These are phyloP conservation scores for Ditylenchus dipsaci DNA, from an alignment of 1,140 invertebrate genomes.

Conservation along the genomic window DNA sequence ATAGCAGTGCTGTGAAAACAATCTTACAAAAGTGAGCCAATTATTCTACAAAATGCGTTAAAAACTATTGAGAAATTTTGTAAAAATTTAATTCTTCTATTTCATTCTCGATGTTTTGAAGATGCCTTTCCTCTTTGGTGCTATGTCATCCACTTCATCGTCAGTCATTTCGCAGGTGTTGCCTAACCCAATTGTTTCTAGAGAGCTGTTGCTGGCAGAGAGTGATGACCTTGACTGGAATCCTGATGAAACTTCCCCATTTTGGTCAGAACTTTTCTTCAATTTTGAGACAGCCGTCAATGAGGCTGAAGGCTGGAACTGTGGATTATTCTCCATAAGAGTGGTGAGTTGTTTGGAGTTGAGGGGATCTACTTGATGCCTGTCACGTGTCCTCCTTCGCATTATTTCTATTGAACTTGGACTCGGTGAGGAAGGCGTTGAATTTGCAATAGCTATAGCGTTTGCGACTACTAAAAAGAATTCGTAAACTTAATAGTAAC, in stretches of 20 bases:
- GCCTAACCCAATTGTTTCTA: neutral
- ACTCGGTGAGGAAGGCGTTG: neutral
- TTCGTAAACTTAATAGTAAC: neutral
- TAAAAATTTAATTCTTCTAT: no score
- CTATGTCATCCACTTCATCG: neutral
- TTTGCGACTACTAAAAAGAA: neutral
- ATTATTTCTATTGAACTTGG: neutral
- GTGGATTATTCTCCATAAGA: neutral
- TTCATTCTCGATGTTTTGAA: no score
- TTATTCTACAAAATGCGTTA: no score
- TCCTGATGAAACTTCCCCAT: neutral
- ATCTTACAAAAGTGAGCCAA: no score
- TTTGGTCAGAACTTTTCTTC: neutral
- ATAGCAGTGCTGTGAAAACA: no score
- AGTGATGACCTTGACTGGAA: neutral
- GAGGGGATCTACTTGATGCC: neutral
- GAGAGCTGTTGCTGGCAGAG: conserved; percentile 1
- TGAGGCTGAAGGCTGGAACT: neutral
- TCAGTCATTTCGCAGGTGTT: neutral
- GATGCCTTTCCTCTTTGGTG: no score
- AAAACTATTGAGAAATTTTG: no score
- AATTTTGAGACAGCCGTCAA: neutral
- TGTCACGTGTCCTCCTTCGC: neutral
- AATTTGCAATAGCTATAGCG: neutral
- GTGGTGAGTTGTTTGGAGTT: neutral